Base-by-base conservation (phyloP, 2,888 invertebrate species). In the Drosophila yooni region DNA sequence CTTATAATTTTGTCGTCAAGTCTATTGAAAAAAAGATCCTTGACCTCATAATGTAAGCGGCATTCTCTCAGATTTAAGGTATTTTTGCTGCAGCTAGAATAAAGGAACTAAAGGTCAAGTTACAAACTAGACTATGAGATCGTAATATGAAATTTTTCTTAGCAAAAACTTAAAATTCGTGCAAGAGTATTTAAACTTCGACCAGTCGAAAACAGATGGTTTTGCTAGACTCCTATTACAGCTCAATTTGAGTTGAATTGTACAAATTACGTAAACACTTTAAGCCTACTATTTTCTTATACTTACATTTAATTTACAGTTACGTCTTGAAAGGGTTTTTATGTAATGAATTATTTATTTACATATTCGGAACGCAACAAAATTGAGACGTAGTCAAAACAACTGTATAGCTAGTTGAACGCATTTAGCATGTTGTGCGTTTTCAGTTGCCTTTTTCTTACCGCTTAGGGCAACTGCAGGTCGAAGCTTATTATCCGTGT, bases 401-500 rank as follows among this genome's bases (percentile, higher is more conserved):
- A 25, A 25, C 25, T 18, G 1, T 36, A 15, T 18, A 21, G 15
- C 15, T 10, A 4, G 15, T 46, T 34, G 13, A 48, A 48, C 18
- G 25, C 33, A 33, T 58, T 52, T 60, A 11, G 25, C 52, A 43
- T n/a, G n/a, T 36, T 31, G 11, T 2, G 0, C 31, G 6, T 13
- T 33, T 33, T 27, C 11, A 25, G 13, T 34, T 43, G 25, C 3
- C 34, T 25, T 1, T 36, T 46, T 11, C 11, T 6, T 29, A 27
- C 40, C 54, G 18, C 33, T 38, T 31, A 29, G n/a, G 36, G 27
- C 46, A 51, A 43, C 56, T 57, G 67, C 52, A 58, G 60, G 43
- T 36, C 33, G 38, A 11, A 29, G 53, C 63, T 61, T 68, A 70
- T 75, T 70, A 70, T 70, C 48, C 61, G 40, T 56, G 61, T 64